Conservation (phyloP, 2,797 vertebrate species). For the Acanthurus tractus region DNA sequence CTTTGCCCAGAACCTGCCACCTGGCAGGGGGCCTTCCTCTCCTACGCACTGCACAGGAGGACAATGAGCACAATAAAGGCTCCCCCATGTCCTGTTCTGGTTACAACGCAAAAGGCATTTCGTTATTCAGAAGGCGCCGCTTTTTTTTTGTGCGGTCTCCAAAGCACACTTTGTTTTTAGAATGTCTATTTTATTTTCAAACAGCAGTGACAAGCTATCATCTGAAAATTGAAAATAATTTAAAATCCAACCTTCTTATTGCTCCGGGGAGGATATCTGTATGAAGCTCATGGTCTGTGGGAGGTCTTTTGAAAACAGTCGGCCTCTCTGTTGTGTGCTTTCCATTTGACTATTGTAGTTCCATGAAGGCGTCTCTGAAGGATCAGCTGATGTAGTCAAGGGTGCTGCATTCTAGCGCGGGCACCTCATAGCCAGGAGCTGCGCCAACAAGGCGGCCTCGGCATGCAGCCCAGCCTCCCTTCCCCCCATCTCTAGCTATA, state of each 20-base stretch:
- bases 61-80: constrained; percentile 55
- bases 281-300: constrained; percentile 33
- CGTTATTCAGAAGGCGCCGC: constrained; percentile 18
- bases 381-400: constrained; percentile 76
- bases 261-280: constrained; percentile 7
- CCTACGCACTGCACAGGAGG: constrained; percentile 58
- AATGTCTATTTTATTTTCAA: constrained; percentile 13
- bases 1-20: constrained; percentile 79
- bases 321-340: constrained; percentile 41
- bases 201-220: constrained; percentile 11
- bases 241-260: background rate
- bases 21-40: constrained; percentile 78
- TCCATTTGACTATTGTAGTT: constrained; percentile 44
- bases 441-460: constrained; percentile 72
- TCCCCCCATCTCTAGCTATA: constrained; percentile 59
- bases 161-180: constrained; percentile 33
- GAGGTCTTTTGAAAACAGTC: constrained; percentile 48
- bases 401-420: constrained; percentile 74
- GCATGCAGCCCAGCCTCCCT: constrained; percentile 60
- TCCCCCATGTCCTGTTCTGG: constrained; percentile 56
- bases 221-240: constrained; percentile 7
- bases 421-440: constrained; percentile 75
- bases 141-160: constrained; percentile 10
- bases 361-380: constrained; percentile 59
- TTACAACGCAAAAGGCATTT: constrained; percentile 46